These are phyloP conservation scores for Lophura swinhoii DNA, from an alignment of 2,797 vertebrate genomes.

Conservation along the genomic window DNA sequence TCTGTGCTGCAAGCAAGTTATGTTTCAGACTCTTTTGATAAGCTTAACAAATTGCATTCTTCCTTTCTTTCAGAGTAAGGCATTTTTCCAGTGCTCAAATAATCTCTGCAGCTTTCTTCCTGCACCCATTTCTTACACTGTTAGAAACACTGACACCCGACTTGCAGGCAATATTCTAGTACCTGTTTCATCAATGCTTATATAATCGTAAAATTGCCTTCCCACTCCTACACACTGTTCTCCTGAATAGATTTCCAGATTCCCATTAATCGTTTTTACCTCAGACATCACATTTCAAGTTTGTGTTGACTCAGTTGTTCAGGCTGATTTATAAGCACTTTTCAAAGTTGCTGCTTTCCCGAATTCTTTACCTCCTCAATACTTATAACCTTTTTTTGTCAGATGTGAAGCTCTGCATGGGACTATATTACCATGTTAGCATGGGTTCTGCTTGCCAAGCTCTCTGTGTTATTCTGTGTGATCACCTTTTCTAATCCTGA, in stretches of 20 bases:
- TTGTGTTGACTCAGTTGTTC: constrained; percentile 7
- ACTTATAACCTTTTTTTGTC: not conserved
- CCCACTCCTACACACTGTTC: constrained; percentile 5
- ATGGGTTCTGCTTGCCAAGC: not conserved
- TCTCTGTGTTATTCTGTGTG: not conserved
- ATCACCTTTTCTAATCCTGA: not conserved
- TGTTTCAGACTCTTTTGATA: not conserved
- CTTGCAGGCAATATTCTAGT: not conserved
- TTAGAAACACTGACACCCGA: not conserved
- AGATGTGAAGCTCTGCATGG: not conserved
- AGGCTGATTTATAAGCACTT: constrained; percentile 30
- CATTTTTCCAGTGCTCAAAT: not conserved
- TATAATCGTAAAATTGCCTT: constrained; percentile 7
- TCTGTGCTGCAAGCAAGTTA: not conserved
- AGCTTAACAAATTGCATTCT: not conserved
- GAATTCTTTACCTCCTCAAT: not conserved
- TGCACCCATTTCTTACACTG: not conserved
- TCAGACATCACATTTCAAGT: not conserved
- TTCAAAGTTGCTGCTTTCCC: constrained; percentile 28
- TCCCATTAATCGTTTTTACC: constrained; percentile 7
- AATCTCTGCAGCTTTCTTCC: constrained; percentile 1
- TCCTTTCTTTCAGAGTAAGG: not conserved
- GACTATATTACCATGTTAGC: not conserved
- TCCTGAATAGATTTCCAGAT: not conserved
- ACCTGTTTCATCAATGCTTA: not conserved